These are phyloP conservation scores for Leucania comma DNA, from an alignment of 2,888 invertebrate genomes.

Conservation along the genomic window DNA sequence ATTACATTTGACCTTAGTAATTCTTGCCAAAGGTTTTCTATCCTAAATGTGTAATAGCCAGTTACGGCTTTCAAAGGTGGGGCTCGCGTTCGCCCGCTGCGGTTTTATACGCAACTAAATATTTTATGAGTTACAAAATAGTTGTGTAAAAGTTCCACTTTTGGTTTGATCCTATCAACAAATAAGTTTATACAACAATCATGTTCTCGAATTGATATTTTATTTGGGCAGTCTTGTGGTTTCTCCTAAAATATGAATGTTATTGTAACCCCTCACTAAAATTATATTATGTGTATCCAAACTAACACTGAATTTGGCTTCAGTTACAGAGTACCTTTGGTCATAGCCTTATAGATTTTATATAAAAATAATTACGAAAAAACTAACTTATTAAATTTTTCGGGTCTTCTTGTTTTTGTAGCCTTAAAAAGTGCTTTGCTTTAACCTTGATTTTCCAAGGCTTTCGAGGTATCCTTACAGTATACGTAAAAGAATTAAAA, in stretches of 20 bases:
- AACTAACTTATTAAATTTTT: too few species aligned
- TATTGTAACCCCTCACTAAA: conserved; percentile 17
- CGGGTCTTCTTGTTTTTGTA: too few species aligned
- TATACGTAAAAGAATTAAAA: background rate
- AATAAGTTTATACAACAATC: conserved; percentile 69
- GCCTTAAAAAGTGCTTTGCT: too few species aligned
- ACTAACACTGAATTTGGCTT: background rate
- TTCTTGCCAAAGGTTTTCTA: conserved; percentile 88
- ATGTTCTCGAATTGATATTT: conserved; percentile 59
- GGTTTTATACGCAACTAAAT: conserved; percentile 87
- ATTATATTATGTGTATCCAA: background rate
- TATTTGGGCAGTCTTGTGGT: conserved; percentile 30
- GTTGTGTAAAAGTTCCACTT: conserved; percentile 79
- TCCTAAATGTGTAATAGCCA: conserved; percentile 84
- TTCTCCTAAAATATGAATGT: conserved; percentile 24
- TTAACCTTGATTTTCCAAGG: too few species aligned
- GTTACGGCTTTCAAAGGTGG: conserved; percentile 86
- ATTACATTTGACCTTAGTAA: conserved; percentile 90
- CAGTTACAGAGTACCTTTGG: background rate
- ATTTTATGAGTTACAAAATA: conserved; percentile 88
- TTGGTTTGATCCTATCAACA: conserved; percentile 77
- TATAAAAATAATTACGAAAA: background rate
- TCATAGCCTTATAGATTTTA: background rate
- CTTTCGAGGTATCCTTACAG: too few species aligned
- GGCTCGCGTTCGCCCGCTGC: conserved; percentile 78